Conservation (phyloP, 2,797 vertebrate genomes). For the Alca torda region DNA sequence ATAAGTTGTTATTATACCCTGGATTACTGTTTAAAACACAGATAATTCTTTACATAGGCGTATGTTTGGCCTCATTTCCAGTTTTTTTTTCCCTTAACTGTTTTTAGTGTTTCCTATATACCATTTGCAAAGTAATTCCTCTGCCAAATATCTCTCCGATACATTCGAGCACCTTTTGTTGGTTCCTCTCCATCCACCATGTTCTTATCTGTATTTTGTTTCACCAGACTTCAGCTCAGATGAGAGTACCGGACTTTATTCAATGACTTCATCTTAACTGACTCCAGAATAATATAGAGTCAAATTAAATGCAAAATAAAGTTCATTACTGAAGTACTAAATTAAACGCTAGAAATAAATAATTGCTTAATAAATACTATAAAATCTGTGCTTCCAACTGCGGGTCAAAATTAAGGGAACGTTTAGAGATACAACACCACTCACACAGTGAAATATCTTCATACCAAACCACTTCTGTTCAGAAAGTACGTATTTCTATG, state of each 20-base stretch:
- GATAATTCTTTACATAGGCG: not conserved
- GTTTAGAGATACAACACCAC: not conserved
- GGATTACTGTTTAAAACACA: not conserved
- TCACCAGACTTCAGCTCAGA: not conserved
- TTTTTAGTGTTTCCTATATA: not conserved
- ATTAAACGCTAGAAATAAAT: not conserved
- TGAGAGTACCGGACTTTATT: not conserved
- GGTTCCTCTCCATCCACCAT: not conserved
- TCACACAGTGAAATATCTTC: constrained; percentile 1
- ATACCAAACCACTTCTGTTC: not conserved
- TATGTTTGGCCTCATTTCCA: not conserved
- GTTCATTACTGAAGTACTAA: not conserved
- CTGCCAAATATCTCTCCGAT: not conserved
- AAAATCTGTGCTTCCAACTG: not conserved
- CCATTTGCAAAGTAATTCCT: not conserved
- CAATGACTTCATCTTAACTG: not conserved
- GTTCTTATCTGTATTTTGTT: not conserved
- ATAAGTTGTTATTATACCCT: not conserved
- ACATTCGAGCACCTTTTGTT: not conserved
- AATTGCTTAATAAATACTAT: not conserved
- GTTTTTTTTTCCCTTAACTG: not conserved
- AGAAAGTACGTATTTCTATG: not conserved
- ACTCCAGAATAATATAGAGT: not conserved
- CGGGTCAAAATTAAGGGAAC: not conserved
- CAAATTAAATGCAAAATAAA: not conserved